Base-by-base conservation (phyloP, 2,797 vertebrate species). In the Eulemur albifrons region DNA sequence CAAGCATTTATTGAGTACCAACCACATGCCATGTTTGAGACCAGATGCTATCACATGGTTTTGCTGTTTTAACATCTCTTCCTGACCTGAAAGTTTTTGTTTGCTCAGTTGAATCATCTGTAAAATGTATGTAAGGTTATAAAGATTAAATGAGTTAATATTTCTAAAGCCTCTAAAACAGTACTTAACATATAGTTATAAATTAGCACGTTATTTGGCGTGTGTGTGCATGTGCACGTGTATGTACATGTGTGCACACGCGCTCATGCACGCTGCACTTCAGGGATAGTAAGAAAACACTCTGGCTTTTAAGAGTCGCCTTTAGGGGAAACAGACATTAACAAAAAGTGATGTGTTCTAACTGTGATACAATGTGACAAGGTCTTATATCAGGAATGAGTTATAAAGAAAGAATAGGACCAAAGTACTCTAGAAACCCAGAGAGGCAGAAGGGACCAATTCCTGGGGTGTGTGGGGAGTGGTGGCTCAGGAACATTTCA, bases 61-160 rank as follows among this genome's bases (percentile, higher is more conserved):
- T 30, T 61, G 77, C 70, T 79, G 21, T 96, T 82, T 96, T 87
- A 84, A 83, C 43, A 76, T 57, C 27, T 77, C 63, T 90, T 94
- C 32, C 20, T 35, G 54, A 3, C 38, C 76, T 70, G 20, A 30
- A 93, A 90, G 43, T 63, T 65, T 95, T 77, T 83, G 23, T 91
- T 88, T 88, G 63, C 35, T 83, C 21, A 43, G 48, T 12, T 83
- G 69, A 79, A 67, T 88, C 30, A 73, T 79, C 87, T 90, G 63
- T 82, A 79, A 90, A 69, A 89, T 72, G 45, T 72, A 72, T 82
- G 79, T 50, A 52, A 72, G 7, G 17, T 87, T 79, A 77, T 43
- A 90, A 73, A 40, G 27, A 52, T 45, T 84, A 88, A 92, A 52
- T 84, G 38, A 88, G 50, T 73, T 57, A 80, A 35, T 92, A 59